Conservation (phyloP, 2,888 invertebrate genomes). For the Melinopterus prodromus region DNA sequence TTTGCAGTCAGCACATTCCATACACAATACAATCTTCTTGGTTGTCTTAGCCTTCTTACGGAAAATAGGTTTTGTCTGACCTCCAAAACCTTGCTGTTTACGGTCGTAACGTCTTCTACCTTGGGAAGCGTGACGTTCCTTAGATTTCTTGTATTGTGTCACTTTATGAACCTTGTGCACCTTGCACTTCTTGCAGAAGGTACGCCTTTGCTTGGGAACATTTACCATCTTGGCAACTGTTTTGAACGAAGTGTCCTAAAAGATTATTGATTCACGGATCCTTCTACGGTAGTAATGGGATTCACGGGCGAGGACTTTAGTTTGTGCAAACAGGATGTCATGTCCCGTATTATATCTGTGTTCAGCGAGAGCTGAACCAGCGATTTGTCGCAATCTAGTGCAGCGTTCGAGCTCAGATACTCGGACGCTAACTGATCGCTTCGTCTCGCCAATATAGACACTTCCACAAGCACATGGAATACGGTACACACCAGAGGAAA, state of each 20-base stretch:
- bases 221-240: constrained; percentile 67
- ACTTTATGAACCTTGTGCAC: constrained; percentile 99
- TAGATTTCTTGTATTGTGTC: constrained; percentile 99
- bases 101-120: constrained; percentile 99
- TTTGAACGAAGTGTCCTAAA: constrained; percentile 21
- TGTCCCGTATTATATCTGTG: too few relatives aligned
- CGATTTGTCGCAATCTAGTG: too few relatives aligned
- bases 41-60: constrained; percentile 99
- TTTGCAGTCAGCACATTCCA: constrained; percentile 99
- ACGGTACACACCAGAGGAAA: too few relatives aligned
- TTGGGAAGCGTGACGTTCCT: constrained; percentile 96
- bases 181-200: constrained; percentile 99
- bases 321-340: too few relatives aligned
- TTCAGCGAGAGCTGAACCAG: too few relatives aligned
- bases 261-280: too few relatives aligned
- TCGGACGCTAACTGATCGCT: too few relatives aligned
- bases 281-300: too few relatives aligned
- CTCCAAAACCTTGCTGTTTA: constrained; percentile 99
- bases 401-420: too few relatives aligned
- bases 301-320: too few relatives aligned
- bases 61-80: constrained; percentile 99
- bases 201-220: constrained; percentile 98
- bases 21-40: constrained; percentile 98
- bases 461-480: too few relatives aligned
- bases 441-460: too few relatives aligned